Conservation (phyloP, 2,797 vertebrate species). For the Periophthalmus magnuspinnatus region DNA sequence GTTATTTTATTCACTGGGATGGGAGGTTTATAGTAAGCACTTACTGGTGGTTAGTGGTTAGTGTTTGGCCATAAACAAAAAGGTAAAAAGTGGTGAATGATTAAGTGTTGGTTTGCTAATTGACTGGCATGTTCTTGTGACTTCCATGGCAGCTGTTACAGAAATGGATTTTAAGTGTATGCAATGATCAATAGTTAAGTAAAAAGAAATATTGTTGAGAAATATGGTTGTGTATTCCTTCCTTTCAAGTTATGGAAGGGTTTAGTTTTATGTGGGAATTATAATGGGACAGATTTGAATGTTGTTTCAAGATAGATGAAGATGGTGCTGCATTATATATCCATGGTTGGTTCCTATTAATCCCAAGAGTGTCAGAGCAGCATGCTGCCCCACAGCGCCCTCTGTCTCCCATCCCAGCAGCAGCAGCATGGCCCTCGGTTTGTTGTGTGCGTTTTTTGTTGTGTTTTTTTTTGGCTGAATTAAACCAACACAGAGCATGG, state of each 20-base stretch:
- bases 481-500: conserved; percentile 51
- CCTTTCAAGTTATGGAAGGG: neutral
- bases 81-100: no score
- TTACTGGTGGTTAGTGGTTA: neutral
- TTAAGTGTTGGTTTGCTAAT: neutral
- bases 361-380: conserved; percentile 31
- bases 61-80: neutral
- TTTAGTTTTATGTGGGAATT: neutral
- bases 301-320: neutral
- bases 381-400: conserved; percentile 50
- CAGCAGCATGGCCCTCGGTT: conserved; percentile 42
- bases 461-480: conserved; percentile 7
- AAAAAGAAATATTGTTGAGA: no score
- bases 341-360: conserved; percentile 10
- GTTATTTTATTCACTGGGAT: neutral
- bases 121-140: neutral
- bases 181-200: neutral
- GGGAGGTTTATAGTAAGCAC: neutral
- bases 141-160: neutral
- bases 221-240: neutral
- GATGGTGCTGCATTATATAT: no score
- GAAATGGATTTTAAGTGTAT: neutral
- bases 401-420: conserved; percentile 25
- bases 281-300: neutral
- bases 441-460: neutral